Conservation (phyloP, 2,888 invertebrate genomes). For the Cephus runcator region DNA sequence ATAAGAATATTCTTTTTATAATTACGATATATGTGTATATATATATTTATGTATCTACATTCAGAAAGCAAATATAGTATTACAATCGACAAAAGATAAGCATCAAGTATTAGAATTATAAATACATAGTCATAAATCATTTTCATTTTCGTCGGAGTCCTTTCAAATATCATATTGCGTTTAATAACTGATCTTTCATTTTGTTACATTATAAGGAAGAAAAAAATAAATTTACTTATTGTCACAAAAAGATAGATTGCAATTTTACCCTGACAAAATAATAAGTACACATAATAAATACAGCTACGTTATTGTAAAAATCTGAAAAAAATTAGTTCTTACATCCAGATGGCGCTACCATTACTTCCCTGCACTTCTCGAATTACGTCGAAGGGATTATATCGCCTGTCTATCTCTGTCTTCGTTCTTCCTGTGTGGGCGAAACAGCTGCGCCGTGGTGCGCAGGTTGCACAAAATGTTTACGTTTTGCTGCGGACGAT, state of each 20-base stretch:
- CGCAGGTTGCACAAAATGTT: conserved; percentile 30
- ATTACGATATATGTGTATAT: neutral
- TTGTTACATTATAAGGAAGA: neutral
- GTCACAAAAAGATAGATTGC: neutral
- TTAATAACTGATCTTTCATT: conserved; percentile 16
- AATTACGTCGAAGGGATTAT: neutral
- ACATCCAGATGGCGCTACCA: neutral
- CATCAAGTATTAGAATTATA: conserved; percentile 25
- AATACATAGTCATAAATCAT: conserved; percentile 20
- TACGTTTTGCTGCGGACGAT: conserved; percentile 24
- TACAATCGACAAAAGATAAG: conserved; percentile 7
- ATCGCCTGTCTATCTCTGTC: neutral
- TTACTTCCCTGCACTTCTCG: neutral
- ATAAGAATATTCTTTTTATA: conserved; percentile 4
- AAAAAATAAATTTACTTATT: neutral
- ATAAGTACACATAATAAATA: neutral
- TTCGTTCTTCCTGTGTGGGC: conserved; percentile 6
- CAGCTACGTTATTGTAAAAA: neutral
- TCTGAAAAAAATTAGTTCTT: neutral
- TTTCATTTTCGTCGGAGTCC: conserved; percentile 19
- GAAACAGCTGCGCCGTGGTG: conserved; percentile 33
- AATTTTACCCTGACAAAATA: neutral
- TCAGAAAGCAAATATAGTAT: neutral
- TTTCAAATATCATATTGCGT: conserved; percentile 20
- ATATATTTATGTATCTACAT: neutral